Conservation (phyloP, 2,888 invertebrate genomes). For the Agrotis ipsilon region DNA sequence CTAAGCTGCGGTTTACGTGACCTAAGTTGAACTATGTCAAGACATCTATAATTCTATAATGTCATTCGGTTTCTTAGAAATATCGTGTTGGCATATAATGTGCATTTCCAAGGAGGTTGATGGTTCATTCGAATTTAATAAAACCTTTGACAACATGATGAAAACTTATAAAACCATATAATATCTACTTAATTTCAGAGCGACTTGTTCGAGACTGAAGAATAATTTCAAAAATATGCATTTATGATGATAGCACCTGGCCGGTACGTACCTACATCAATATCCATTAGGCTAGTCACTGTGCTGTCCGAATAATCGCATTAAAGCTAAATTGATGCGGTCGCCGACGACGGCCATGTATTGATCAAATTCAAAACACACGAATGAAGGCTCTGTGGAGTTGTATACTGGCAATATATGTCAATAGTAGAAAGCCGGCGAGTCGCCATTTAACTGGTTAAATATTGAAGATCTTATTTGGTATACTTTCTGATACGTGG, state of each 20-base stretch:
- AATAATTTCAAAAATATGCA: conserved; percentile 49
- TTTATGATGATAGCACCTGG: conserved; percentile 36
- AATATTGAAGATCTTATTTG: conserved; percentile 16
- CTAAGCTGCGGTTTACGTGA: conserved; percentile 25
- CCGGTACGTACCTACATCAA: conserved; percentile 61
- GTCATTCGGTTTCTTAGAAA: conserved; percentile 34
- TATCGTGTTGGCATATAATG: conserved; percentile 8
- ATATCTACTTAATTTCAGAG: neutral
- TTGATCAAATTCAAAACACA: conserved; percentile 71
- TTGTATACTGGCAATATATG: conserved; percentile 39
- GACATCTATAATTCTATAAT: conserved; percentile 38
- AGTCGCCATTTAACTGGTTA: conserved; percentile 21
- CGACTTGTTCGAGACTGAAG: neutral
- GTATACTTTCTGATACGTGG: conserved; percentile 9
- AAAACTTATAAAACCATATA: neutral
- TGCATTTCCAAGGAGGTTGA: conserved; percentile 18
- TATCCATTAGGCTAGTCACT: conserved; percentile 71
- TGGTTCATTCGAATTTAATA: conserved; percentile 22
- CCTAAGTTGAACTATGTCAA: conserved; percentile 35
- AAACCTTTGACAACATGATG: neutral
- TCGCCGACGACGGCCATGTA: conserved; percentile 66
- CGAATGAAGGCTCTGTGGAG: conserved; percentile 53
- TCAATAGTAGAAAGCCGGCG: conserved; percentile 33
- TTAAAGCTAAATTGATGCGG: conserved; percentile 75
- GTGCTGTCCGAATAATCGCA: conserved; percentile 74